Evolutionary conservation across 2,797 vertebrate species (phyloP).

Genomic region (Paedocypris micromegethes): DNA sequence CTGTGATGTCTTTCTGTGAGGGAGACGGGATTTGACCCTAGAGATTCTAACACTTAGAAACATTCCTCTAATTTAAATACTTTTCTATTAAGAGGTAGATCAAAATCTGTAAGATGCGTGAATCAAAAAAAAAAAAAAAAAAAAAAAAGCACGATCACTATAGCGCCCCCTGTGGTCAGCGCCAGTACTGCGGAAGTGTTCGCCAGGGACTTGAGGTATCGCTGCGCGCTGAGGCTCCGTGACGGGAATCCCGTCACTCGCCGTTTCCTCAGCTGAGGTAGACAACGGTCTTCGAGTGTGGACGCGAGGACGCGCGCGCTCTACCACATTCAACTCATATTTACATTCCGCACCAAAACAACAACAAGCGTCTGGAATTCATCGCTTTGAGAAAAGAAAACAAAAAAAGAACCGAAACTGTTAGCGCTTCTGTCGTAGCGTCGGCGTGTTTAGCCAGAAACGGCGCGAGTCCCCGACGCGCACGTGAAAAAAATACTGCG

Average conservation of each 20-base stretch:
- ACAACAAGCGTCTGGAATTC: conserved; percentile 38
- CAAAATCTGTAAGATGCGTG: conserved; percentile 72
- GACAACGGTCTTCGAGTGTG: conserved; percentile 80
- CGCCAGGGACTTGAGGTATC: conserved; percentile 78
- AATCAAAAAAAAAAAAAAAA: conserved; percentile 62
- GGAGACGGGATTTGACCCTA: conserved; percentile 62
- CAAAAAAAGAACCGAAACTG: conserved; percentile 60
- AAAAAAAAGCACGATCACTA: conserved; percentile 70
- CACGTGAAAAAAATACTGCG: too few species aligned
- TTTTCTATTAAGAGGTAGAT: conserved; percentile 90
- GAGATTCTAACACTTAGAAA: conserved; percentile 75
- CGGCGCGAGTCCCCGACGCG: conserved; percentile 62
- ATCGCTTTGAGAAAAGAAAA: conserved; percentile 54
- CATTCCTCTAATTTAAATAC: conserved; percentile 93
- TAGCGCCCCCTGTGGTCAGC: conserved; percentile 80
- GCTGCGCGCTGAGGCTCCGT: conserved; percentile 72
- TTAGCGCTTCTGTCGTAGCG: conserved; percentile 53
- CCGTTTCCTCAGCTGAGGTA: conserved; percentile 85
- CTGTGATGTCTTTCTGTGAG: conserved; percentile 46
- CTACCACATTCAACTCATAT: conserved; percentile 88
- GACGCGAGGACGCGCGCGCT: conserved; percentile 82
- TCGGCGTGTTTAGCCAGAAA: conserved; percentile 66
- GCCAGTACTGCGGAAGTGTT: conserved; percentile 74
- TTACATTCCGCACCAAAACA: conserved; percentile 79
- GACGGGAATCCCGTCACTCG: conserved; percentile 49